phyloP scores from a whole-genome alignment of 2,113 vertebrate genomes.

The Cavia aperea region DNA sequence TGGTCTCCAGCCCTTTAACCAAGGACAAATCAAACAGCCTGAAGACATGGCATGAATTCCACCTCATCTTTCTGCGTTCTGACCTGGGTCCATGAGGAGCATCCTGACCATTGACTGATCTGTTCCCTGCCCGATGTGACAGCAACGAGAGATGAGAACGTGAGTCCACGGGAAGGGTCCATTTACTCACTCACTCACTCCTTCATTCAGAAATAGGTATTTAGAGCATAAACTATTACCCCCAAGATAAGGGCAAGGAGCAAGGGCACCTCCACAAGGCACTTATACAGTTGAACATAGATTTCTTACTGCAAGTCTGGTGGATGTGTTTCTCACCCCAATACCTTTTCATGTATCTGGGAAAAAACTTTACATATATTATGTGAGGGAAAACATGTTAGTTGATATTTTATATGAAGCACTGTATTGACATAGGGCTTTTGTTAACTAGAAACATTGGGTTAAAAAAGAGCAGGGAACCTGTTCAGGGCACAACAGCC shows the following conservation, averaged over 20 bases:
- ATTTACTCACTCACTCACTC: too few species aligned
- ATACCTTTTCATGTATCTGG: neutral
- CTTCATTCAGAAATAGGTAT: neutral
- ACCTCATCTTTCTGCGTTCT: neutral
- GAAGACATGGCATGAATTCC: neutral
- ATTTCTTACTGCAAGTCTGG: neutral
- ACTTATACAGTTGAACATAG: neutral
- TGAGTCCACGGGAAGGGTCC: neutral
- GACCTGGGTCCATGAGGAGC: neutral
- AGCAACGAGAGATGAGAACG: neutral
- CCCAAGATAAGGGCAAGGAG: neutral
- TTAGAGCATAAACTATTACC: neutral
- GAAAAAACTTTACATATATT: neutral
- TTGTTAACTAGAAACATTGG: neutral
- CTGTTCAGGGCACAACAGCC: neutral
- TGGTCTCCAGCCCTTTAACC: neutral
- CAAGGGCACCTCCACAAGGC: neutral
- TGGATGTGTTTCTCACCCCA: neutral
- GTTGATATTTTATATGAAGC: neutral
- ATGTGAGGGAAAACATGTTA: slow-evolving; percentile 17
- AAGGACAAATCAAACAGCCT: neutral
- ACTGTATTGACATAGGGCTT: neutral
- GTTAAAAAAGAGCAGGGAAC: neutral
- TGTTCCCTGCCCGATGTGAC: neutral
- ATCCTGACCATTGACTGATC: neutral